Percentiles rank a stretch among this genome's conserved stretches.
Conservation (phyloP, 2,797 vertebrate species). For the Acipenser ruthenus region DNA sequence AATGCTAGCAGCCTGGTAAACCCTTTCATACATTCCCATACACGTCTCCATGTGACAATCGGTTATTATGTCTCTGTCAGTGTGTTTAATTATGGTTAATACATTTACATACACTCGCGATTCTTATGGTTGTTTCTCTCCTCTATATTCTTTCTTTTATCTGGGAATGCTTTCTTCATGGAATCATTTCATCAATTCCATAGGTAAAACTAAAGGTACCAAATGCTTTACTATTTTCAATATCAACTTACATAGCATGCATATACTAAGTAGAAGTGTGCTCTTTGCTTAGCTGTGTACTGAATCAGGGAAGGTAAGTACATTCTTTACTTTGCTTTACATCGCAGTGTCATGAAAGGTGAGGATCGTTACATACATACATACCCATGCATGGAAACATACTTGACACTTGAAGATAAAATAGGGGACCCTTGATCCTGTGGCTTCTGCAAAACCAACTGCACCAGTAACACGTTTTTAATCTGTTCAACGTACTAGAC, state of each 20-base stretch:
- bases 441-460: constrained; percentile 27
- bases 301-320: constrained; percentile 56
- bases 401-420: constrained; percentile 30
- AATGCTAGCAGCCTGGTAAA: constrained; percentile 16
- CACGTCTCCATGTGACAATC: background rate
- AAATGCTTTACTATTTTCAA: constrained; percentile 55
- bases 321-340: constrained; percentile 33
- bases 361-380: constrained; percentile 29
- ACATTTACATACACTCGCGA: constrained; percentile 68
- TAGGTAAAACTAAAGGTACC: constrained; percentile 92
- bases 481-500: constrained; percentile 30
- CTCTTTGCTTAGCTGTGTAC: constrained; percentile 22
- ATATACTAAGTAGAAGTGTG: constrained; percentile 29
- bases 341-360: constrained; percentile 26
- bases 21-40: background rate
- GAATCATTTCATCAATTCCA: constrained; percentile 79
- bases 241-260: constrained; percentile 31
- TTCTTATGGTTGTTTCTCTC: constrained; percentile 78
- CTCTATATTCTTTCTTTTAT: constrained; percentile 66
- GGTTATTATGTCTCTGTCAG: constrained; percentile 26
- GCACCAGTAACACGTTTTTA: constrained; percentile 36
- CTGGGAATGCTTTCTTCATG: constrained; percentile 82
- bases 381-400: constrained; percentile 46
- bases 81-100: constrained; percentile 46
- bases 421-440: constrained; percentile 31